These are phyloP conservation scores for Eubasilissa regina DNA, from an alignment of 1,140 invertebrate species.

Conservation along the genomic window DNA sequence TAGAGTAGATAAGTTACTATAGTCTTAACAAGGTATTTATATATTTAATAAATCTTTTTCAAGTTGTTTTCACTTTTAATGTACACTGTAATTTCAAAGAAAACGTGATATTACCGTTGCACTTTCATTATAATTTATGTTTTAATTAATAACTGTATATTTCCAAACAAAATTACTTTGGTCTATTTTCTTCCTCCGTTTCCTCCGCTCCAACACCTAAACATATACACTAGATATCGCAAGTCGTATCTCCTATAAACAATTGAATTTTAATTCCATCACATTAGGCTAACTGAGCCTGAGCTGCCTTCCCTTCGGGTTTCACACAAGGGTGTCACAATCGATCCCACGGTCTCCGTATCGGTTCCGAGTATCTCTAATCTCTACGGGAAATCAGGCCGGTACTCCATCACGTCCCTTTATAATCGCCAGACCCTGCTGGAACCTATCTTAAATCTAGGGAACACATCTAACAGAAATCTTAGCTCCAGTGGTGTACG, in stretches of 20 bases:
- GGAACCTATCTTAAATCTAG: constrained; percentile 9
- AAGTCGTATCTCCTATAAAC: constrained; percentile 3
- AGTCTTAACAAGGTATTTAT: too few species aligned
- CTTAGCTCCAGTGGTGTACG: constrained; percentile 6
- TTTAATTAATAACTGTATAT: too few species aligned
- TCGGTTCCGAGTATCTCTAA: constrained; percentile 13
- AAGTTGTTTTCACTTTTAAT: too few species aligned
- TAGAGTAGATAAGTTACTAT: too few species aligned
- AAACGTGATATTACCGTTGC: too few species aligned
- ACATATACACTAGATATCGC: neutral
- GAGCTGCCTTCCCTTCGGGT: neutral
- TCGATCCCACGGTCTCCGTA: constrained; percentile 5
- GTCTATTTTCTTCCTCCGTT: too few species aligned
- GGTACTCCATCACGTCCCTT: constrained; percentile 15
- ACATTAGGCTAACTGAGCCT: constrained; percentile 15
- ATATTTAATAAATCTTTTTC: too few species aligned
- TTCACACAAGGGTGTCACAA: constrained; percentile 3
- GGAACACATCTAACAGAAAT: constrained; percentile 28
- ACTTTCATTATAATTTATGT: too few species aligned
- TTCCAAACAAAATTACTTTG: too few species aligned
- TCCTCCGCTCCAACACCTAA: too few species aligned
- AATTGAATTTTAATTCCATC: constrained; percentile 28
- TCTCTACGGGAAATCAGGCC: neutral
- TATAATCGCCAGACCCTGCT: constrained; percentile 2
- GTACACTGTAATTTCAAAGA: too few species aligned